Evolutionary conservation across 2,888 invertebrate species (phyloP).

Genomic region (Scrobipalpa costella): DNA sequence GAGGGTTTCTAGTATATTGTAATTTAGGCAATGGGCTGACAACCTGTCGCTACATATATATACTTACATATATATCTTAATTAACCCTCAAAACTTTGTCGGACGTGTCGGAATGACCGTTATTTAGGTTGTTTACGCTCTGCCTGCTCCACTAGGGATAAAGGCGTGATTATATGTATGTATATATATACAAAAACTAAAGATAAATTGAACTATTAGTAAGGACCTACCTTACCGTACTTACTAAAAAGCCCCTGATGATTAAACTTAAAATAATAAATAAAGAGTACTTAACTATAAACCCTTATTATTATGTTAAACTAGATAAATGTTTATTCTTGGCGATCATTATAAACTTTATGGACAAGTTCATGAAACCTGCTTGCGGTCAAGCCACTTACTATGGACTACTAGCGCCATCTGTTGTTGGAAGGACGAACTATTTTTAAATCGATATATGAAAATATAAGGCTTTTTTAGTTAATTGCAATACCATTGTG

Average conservation of each 20-base stretch:
- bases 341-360: not conserved
- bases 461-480: not conserved
- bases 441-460: not conserved
- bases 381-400: not conserved
- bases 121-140: too few relatives aligned
- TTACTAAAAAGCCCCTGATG: not conserved
- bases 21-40: too few relatives aligned
- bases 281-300: not conserved
- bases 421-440: slow-evolving; percentile 4
- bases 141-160: too few relatives aligned
- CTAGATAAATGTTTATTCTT: not conserved
- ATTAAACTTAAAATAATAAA: not conserved
- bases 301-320: not conserved
- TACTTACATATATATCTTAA: too few relatives aligned
- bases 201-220: too few relatives aligned
- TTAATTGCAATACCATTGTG: not conserved
- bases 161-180: too few relatives aligned
- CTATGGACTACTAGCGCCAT: not conserved
- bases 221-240: too few relatives aligned
- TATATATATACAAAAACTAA: too few relatives aligned
- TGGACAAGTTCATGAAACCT: not conserved
- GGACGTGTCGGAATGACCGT: too few relatives aligned
- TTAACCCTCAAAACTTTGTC: too few relatives aligned
- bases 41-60: too few relatives aligned
- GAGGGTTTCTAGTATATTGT: too few relatives aligned